Conservation (phyloP, 1,140 invertebrate species). For the Chrysopa pallens region DNA sequence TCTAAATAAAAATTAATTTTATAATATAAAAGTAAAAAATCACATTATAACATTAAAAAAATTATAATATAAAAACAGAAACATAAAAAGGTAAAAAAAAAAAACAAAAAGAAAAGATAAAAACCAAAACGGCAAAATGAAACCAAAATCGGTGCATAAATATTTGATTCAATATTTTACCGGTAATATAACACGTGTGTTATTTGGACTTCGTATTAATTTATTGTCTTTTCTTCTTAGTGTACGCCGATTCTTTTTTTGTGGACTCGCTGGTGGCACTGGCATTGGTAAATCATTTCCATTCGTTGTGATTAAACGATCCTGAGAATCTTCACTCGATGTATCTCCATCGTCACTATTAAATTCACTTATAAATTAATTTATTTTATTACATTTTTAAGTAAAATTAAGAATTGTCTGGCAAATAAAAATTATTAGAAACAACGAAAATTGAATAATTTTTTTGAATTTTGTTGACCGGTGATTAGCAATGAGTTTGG, state of each 20-base stretch:
- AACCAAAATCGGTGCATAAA: not conserved
- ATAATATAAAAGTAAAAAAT: no score
- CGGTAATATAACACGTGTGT: conserved; percentile 14
- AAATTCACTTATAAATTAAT: not conserved
- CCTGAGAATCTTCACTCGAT: conserved; percentile 43
- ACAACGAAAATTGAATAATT: no score
- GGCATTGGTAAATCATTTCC: conserved; percentile 12
- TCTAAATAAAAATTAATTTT: no score
- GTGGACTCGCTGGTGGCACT: conserved; percentile 30
- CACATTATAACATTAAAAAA: no score
- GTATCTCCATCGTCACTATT: conserved; percentile 56
- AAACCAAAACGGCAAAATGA: not conserved
- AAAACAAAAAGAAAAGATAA: not conserved
- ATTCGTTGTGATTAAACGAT: conserved; percentile 13
- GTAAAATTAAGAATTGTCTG: no score
- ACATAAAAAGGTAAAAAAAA: not conserved
- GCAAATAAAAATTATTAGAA: no score
- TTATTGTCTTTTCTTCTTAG: conserved; percentile 9
- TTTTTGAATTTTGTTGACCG: no score
- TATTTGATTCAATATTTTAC: conserved; percentile 1
- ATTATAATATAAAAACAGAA: no score
- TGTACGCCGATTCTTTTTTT: conserved; percentile 6
- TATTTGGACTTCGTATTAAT: conserved; percentile 8
- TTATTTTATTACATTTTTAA: not conserved
- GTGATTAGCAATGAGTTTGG: not conserved